phyloP scores from a whole-genome alignment of 1,140 invertebrate species.

The Campoletis sonorensis region DNA sequence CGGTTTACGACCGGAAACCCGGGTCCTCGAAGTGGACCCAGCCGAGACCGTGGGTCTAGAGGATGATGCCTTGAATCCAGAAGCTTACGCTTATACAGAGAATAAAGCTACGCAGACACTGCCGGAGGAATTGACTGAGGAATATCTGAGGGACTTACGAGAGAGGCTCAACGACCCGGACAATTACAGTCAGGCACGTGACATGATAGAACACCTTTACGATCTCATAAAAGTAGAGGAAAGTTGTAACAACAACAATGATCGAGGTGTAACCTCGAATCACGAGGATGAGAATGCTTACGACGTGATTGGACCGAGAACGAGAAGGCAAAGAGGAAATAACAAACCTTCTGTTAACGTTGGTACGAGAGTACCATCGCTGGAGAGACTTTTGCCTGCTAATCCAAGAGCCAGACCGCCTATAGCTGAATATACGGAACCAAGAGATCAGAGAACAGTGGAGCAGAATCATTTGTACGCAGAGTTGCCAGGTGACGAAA shows the following conservation, averaged over 20 bases:
- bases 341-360: conserved; percentile 77
- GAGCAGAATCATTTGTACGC: conserved; percentile 77
- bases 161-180: conserved; percentile 84
- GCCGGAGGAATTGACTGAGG: conserved; percentile 85
- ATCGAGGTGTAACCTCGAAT: conserved; percentile 59
- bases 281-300: conserved; percentile 81
- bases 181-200: conserved; percentile 84
- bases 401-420: conserved; percentile 66
- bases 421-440: conserved; percentile 77
- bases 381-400: conserved; percentile 79
- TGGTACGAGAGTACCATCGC: conserved; percentile 80
- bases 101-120: conserved; percentile 85
- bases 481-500: conserved; percentile 75
- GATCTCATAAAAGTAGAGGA: conserved; percentile 87
- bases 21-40: conserved; percentile 66
- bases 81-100: conserved; percentile 76
- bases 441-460: conserved; percentile 70
- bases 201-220: conserved; percentile 88
- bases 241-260: conserved; percentile 81
- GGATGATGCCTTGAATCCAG: conserved; percentile 65
- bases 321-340: conserved; percentile 66
- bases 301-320: conserved; percentile 78
- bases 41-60: conserved; percentile 60
- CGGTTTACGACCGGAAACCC: conserved; percentile 76
- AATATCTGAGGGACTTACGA: conserved; percentile 82